Evolutionary conservation across 1,140 invertebrate genomes (phyloP), one percentile per base, ranked within the genome.

Genomic region (Cyclina sinensis): DNA sequence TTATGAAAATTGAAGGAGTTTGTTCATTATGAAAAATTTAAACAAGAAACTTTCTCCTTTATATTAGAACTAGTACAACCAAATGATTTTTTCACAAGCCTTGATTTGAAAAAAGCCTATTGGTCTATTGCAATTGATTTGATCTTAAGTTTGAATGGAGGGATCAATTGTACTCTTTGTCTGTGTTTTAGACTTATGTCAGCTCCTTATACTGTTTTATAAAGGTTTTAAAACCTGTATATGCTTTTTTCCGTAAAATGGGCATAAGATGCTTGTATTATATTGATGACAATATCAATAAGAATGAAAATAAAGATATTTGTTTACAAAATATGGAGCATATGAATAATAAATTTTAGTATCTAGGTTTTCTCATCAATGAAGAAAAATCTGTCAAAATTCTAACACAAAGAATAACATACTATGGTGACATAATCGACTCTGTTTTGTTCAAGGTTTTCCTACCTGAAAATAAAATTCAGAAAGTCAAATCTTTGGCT

Each of bases 21-120:
- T 85, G 82, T 91, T 14, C n/a, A 70, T 46, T 89, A 91, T 80
- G 51, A 82, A 37, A 84, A 91, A 51, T 91, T 91, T 43, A 90
- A 91, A 81, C 82, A 80, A 74, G 90, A 91, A 65, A 89, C 82
- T 1, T 83, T 91, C 21, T 37, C 65, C 18, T 84, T 73, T 78
- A 79, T 78, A n/a, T 35, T 89, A 2, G 39, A 57, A 16, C 16
- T 84, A 12, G 82, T 91, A 27, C 46, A 78, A 51, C 68, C n/a
- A 32, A 74, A 80, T 62, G 54, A 80, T 51, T 90, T 78, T 48
- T 78, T 78, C 74, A 78, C 74, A 11, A n/a, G 16, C 7, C 48
- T 80, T 27, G 76, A 80, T 30, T 35, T 80, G 30, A 80, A 57
- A 30, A 54, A 54, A 54, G 76, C 76, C 14, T 81, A 81, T 81